phyloP scores from a whole-genome alignment of 2,113 vertebrate genomes.

The Apistogramma diplotaenia region DNA sequence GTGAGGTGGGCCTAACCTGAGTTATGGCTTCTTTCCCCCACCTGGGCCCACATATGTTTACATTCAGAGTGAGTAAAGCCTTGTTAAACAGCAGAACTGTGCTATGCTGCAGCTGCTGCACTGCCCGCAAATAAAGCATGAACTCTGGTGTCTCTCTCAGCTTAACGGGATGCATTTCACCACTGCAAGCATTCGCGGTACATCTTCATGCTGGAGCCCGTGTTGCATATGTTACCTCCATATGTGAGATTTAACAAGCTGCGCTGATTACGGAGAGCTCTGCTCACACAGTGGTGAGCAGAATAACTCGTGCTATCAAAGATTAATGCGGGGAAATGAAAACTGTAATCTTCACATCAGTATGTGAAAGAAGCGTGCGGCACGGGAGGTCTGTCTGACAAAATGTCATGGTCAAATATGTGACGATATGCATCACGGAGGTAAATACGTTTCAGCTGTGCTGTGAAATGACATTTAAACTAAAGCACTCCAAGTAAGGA shows the following conservation, averaged over 20 bases:
- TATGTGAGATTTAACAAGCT: conserved; percentile 15
- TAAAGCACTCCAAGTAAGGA: not conserved
- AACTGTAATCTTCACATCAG: not conserved
- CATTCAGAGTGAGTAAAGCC: conserved; percentile 8
- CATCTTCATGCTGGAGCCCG: conserved; percentile 7
- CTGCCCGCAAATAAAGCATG: not conserved
- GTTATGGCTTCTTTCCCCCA: conserved; percentile 25
- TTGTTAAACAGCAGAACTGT: not conserved
- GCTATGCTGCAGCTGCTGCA: not conserved
- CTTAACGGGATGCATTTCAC: conserved; percentile 22
- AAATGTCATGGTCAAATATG: not conserved
- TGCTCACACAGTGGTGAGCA: not conserved
- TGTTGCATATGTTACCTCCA: conserved; percentile 41
- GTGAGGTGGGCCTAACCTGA: conserved; percentile 5
- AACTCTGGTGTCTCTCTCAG: not conserved
- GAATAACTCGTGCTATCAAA: not conserved
- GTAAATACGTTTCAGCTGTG: not conserved
- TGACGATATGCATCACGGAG: not conserved
- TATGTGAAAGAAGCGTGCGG: not conserved
- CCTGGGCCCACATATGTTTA: conserved; percentile 15
- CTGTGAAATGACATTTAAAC: not conserved
- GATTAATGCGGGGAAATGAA: not conserved
- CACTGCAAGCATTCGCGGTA: not conserved
- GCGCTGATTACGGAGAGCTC: not conserved
- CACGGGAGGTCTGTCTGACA: not conserved